A percentile compares a stretch with the other conserved stretches of the same genome.
These are phyloP conservation scores for Trichoplusia ni DNA, from an alignment of 1,140 invertebrate genomes.

Conservation along the genomic window DNA sequence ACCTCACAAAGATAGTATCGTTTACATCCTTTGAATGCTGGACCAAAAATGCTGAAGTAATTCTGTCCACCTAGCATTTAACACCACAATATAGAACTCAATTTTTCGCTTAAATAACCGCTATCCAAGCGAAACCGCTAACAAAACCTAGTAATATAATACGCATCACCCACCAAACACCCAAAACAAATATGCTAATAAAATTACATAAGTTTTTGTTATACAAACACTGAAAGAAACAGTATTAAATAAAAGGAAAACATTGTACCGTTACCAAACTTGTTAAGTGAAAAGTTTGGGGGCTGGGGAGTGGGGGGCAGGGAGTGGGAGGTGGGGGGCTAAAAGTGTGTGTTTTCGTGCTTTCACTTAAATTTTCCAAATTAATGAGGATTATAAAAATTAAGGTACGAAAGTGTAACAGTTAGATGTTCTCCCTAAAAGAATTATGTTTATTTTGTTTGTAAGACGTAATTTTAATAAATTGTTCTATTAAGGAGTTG, in stretches of 20 bases:
- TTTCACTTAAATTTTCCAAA: neutral
- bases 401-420: neutral
- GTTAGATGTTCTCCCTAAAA: neutral
- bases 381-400: neutral
- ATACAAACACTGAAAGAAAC: constrained; percentile 16
- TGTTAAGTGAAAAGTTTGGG: constrained; percentile 1
- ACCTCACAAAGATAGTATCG: too few species aligned
- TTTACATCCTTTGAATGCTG: too few species aligned
- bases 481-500: too few species aligned
- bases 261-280: constrained; percentile 3
- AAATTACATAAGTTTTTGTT: constrained; percentile 23
- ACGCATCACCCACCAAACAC: neutral
- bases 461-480: too few species aligned
- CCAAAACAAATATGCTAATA: constrained; percentile 9
- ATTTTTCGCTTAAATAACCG: too few species aligned
- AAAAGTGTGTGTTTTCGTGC: neutral
- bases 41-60: too few species aligned
- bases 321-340: neutral
- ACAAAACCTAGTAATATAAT: neutral
- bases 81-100: too few species aligned
- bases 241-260: constrained; percentile 8
- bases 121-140: neutral
- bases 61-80: too few species aligned
- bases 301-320: neutral
- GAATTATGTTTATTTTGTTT: neutral